Base-by-base conservation (phyloP, 2,797 vertebrate genomes). In the Fistularia tabacaria region DNA sequence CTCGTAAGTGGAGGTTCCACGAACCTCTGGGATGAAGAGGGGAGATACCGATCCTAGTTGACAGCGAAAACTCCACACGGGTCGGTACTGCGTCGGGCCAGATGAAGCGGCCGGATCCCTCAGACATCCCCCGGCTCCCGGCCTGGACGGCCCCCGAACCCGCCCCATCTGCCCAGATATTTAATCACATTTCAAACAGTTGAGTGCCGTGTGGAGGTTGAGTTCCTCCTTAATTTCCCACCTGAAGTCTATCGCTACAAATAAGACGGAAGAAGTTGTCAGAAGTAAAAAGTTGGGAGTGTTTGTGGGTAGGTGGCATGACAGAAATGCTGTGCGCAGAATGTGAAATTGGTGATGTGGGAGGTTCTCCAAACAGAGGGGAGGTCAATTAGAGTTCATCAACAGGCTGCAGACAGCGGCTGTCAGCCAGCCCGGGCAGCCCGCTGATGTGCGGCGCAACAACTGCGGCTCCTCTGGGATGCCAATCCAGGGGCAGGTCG, bases 401-500 rank as follows among this genome's bases (percentile, higher is more conserved):
- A 62, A 48, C 70, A 13, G 67, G 70, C 74, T 77, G 44, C 61
- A 71, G 75, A 79, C 66, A 58, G 56, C 46, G 71, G 55, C 71
- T 43, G 75, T 56, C 39, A 12, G 73, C 73, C 82, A 79, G 66
- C 66, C 68, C 52, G 51, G 46, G 77, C n/a, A n/a, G n/a, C n/a
- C n/a, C n/a, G n/a, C n/a, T n/a, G n/a, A n/a, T n/a, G n/a, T n/a
- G n/a, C 75, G 70, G 51, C 64, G 14, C 64, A 76, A 78, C 71
- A 81, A 63, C 66, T 53, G 7, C 45, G 12, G 52, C 64, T 74
- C 80, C 81, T 65, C 55, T 61, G 80, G 81, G 84, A 81, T 71
- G 65, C 53, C 52, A 54, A 59, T 79, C 66, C 71, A 79, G 73
- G 77, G 77, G 79, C 81, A 73, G 85, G 83, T 81, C 74, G 74